Conservation (phyloP, 2,797 vertebrate genomes). For the Lagocephalus sceleratus region DNA sequence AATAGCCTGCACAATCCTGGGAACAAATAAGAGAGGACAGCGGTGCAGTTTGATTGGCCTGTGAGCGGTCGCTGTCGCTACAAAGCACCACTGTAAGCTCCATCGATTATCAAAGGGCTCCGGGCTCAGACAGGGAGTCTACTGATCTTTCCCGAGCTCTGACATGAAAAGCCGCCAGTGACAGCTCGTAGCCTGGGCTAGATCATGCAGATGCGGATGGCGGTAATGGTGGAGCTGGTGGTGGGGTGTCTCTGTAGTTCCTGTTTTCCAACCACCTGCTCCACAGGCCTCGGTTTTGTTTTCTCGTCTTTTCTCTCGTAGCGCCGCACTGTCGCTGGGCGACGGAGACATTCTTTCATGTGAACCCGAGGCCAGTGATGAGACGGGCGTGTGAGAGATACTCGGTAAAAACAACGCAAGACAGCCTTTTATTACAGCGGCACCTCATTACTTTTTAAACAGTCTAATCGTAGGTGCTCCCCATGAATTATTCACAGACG, state of each 20-base stretch:
- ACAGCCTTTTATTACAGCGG: conserved; percentile 71
- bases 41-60: conserved; percentile 64
- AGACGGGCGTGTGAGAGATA: conserved; percentile 59
- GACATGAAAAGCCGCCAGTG: conserved; percentile 74
- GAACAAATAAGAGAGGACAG: conserved; percentile 62
- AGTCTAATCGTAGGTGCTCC: conserved; percentile 69
- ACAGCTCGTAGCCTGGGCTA: conserved; percentile 73
- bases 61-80: conserved; percentile 63
- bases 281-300: conserved; percentile 61
- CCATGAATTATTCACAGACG: conserved; percentile 76
- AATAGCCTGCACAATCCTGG: conserved; percentile 65
- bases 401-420: conserved; percentile 71
- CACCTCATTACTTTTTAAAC: conserved; percentile 78
- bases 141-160: conserved; percentile 76
- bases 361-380: conserved; percentile 54
- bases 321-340: conserved; percentile 51
- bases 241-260: conserved; percentile 30
- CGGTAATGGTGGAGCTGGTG: conserved; percentile 2
- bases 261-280: conserved; percentile 69
- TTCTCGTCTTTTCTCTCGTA: conserved; percentile 60
- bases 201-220: conserved; percentile 55
- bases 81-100: conserved; percentile 70
- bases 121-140: conserved; percentile 64
- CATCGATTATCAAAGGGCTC: conserved; percentile 75
- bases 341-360: conserved; percentile 62